Evolutionary conservation across 2,888 invertebrate genomes (phyloP).

Genomic region (Spicauda simplicius): DNA sequence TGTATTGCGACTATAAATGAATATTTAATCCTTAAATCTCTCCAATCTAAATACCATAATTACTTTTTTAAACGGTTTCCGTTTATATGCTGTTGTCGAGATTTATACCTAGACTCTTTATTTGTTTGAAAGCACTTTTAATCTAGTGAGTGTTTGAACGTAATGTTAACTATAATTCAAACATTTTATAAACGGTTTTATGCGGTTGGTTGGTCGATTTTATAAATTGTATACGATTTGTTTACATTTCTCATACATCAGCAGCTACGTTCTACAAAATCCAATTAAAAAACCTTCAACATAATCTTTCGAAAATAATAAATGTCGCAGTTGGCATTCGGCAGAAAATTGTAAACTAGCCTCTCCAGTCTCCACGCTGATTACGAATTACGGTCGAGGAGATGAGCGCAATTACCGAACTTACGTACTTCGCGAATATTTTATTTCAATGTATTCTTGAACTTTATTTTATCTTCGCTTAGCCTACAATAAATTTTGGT

Average conservation of each 20-base stretch:
- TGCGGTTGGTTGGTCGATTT: too few species aligned
- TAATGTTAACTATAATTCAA: too few species aligned
- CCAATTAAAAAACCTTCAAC: background rate
- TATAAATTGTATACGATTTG: too few species aligned
- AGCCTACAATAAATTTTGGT: too few species aligned
- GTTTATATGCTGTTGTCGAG: too few species aligned
- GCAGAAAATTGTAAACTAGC: conserved; percentile 15
- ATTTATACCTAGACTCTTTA: too few species aligned
- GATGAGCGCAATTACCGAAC: conserved; percentile 13
- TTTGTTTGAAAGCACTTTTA: too few species aligned
- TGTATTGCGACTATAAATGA: background rate
- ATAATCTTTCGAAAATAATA: conserved; percentile 1
- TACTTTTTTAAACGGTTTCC: too few species aligned
- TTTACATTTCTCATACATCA: background rate
- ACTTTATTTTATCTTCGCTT: background rate
- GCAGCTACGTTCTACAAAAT: background rate
- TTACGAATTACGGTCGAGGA: conserved; percentile 15
- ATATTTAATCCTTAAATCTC: background rate
- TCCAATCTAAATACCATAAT: too few species aligned
- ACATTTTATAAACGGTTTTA: too few species aligned
- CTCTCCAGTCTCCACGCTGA: background rate
- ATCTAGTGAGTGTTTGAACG: too few species aligned
- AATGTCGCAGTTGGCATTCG: conserved; percentile 6
- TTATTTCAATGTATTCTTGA: background rate
- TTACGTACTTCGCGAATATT: background rate